Conservation (phyloP, 2,113 vertebrate species). For the Serinus canaria region DNA sequence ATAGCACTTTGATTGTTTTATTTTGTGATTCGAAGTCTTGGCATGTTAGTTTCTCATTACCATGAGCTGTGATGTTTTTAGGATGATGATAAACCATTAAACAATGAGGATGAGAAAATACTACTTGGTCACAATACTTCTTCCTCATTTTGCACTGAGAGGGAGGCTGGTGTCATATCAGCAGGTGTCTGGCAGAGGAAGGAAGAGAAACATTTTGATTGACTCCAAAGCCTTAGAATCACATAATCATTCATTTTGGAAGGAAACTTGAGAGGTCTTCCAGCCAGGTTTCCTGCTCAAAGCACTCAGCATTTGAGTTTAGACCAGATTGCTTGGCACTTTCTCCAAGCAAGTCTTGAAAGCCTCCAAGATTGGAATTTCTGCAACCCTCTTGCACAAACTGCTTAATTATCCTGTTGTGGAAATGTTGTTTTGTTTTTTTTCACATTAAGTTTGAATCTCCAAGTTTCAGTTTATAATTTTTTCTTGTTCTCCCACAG, state of each 20-base stretch:
- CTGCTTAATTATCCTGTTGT: not conserved
- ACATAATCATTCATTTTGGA: not conserved
- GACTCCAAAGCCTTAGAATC: not conserved
- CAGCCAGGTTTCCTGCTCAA: not conserved
- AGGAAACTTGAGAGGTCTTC: not conserved
- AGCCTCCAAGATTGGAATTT: not conserved
- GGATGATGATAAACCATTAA: not conserved
- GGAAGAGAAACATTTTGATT: not conserved
- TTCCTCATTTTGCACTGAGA: not conserved
- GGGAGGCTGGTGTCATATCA: not conserved
- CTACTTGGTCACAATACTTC: not conserved
- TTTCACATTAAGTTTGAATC: not conserved
- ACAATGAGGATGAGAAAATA: not conserved
- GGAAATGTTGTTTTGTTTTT: not conserved
- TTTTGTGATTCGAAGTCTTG: not conserved
- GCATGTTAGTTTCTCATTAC: not conserved
- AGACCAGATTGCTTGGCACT: not conserved
- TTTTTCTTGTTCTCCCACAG: not conserved
- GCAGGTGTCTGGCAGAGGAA: not conserved
- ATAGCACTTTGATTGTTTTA: not conserved
- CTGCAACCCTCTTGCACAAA: not conserved
- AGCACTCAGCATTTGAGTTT: not conserved
- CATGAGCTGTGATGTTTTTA: not conserved
- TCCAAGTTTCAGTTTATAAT: not conserved
- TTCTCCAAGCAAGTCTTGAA: not conserved